Evolutionary conservation across 2,113 vertebrate genomes (phyloP).

Genomic region (Struthio camelus): DNA sequence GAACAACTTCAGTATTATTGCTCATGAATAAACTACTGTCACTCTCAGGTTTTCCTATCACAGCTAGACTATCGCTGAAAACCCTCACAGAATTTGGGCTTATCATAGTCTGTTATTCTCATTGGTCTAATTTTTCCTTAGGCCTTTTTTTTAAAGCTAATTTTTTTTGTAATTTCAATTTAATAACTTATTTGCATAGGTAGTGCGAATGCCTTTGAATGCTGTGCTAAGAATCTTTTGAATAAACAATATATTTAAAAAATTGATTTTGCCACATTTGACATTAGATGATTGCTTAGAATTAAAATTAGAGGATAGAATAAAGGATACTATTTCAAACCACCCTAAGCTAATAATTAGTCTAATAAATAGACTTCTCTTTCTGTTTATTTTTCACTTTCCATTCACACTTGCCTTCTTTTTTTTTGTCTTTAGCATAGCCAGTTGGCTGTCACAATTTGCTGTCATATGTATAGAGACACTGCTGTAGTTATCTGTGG

Average conservation of each 20-base stretch:
- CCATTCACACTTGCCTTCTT: not conserved
- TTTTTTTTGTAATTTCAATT: not conserved
- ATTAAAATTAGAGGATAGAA: not conserved
- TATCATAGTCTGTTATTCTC: not conserved
- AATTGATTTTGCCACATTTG: not conserved
- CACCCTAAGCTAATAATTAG: not conserved
- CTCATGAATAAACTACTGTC: not conserved
- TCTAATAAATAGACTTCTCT: not conserved
- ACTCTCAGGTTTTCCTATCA: not conserved
- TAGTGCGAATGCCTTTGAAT: not conserved
- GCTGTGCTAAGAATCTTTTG: not conserved
- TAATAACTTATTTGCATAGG: not conserved
- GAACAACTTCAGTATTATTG: not conserved
- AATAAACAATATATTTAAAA: accelerated
- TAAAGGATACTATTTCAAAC: not conserved
- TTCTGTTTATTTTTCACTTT: not conserved
- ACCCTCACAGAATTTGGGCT: not conserved
- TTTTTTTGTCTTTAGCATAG: not conserved
- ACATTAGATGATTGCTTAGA: not conserved
- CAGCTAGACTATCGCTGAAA: not conserved
- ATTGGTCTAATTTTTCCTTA: not conserved
- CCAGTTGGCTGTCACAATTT: not conserved
- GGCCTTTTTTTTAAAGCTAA: not conserved
- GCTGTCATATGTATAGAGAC: not conserved
- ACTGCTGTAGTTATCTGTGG: not conserved